Evolutionary conservation across 30 jellyfish, hydroid and myxozoan species (phyloP), one percentile per base, ranked within the genome.

Genomic region (Aurelia sp.): DNA sequence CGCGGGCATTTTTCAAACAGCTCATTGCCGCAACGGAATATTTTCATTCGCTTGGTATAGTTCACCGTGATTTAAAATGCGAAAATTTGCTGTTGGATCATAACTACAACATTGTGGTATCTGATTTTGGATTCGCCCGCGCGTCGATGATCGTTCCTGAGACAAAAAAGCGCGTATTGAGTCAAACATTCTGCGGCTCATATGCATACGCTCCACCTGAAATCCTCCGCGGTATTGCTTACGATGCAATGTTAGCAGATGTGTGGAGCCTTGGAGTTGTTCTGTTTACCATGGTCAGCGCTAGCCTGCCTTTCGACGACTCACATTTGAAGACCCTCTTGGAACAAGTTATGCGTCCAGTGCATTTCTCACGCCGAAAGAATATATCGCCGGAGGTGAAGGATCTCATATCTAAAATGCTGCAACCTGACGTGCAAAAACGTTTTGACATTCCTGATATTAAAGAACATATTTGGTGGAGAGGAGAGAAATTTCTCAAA

Each of bases 131-230:
- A 11, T 94, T 94, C 55, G 99, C 99, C 16, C 75, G 97, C 12
- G 96, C 94, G 17, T 96, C 95, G n/a, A 89, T 85, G 96, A 65
- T 94, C 52, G 76, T 73, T 64, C 97, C 96, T 7, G 99, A 94
- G 60, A 94, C 99, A 18, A 94, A 94, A 30, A 89, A 85, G 62
- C 92, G 93, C 23, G 88, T 80, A 44, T 64, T 94, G 71, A 94
- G 99, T 61, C 99, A 94, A 53, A 94, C 99, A 30, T 94, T 94
- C 73, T 94, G 99, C 78, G 99, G 99, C 66, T 94, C 99, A 15
- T 94, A 94, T 62, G 99, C 99, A 11, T 94, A 94, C 59, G 99
- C 99, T 30, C 99, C 99, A 17, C 99, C 99, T 5, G 99, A 94
- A 68, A 94, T 94, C 75, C 58, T 94, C 23, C 93, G 99, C 53